phyloP scores from a whole-genome alignment of 1,140 invertebrate species.

The Artemia franciscana region DNA sequence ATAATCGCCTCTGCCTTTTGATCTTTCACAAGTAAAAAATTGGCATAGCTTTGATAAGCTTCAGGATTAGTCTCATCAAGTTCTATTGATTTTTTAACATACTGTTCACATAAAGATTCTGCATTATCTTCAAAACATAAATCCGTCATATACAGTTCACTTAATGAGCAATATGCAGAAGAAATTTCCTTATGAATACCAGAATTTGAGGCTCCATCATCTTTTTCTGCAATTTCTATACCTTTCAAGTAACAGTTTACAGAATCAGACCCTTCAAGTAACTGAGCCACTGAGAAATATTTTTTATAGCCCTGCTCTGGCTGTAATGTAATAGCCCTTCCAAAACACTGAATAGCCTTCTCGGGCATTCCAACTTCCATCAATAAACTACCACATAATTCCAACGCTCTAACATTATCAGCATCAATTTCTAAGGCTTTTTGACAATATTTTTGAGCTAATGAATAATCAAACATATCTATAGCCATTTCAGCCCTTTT shows the following conservation, averaged over 20 bases:
- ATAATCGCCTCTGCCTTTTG: not conserved
- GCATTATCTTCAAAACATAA: not conserved
- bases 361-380: not conserved
- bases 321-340: not conserved
- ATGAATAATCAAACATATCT: not conserved
- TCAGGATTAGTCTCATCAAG: not conserved
- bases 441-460: not conserved
- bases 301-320: not conserved
- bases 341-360: not conserved
- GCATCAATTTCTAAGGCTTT: not conserved
- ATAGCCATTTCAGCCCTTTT: not conserved
- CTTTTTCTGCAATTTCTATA: not conserved
- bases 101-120: not conserved
- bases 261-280: not conserved
- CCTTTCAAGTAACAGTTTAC: not conserved
- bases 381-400: not conserved
- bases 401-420: not conserved
- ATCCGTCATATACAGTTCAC: not conserved
- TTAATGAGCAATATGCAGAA: not conserved
- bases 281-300: not conserved
- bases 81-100: not conserved
- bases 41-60: not conserved
- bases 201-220: not conserved
- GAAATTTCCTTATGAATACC: not conserved
- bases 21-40: not conserved